Conservation (phyloP, 2,797 vertebrate species). For the Pangasius mekongensis region DNA sequence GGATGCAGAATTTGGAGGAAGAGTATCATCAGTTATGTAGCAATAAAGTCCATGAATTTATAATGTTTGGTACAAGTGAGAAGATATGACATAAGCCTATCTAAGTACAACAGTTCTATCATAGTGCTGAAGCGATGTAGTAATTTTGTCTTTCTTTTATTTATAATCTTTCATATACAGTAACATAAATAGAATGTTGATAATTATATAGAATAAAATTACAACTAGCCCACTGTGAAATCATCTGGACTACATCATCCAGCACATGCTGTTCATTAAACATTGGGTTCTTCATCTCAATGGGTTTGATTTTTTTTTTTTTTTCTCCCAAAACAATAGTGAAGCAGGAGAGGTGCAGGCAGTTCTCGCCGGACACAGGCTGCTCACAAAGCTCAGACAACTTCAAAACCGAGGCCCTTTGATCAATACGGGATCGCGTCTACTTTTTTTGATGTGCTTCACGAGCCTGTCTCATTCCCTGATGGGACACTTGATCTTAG, state of each 20-base stretch:
- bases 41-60: conserved; percentile 41
- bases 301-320: conserved; percentile 30
- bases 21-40: conserved; percentile 46
- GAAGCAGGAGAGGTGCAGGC: conserved; percentile 21
- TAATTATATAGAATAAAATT: background rate
- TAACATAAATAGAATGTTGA: background rate
- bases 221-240: background rate
- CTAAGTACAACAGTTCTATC: background rate
- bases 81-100: background rate
- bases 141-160: background rate
- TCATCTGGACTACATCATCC: background rate
- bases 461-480: conserved; percentile 53
- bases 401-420: conserved; percentile 56
- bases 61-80: conserved; percentile 13
- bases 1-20: conserved; percentile 41
- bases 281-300: conserved; percentile 27
- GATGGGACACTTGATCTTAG: conserved; percentile 58
- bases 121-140: background rate
- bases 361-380: conserved; percentile 51
- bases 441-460: conserved; percentile 58
- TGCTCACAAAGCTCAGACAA: conserved; percentile 51
- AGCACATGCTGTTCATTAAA: conserved; percentile 33
- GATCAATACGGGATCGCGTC: conserved; percentile 61
- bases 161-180: background rate
- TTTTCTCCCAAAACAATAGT: conserved; percentile 40